phyloP scores from a whole-genome alignment of 2,113 vertebrate species.

The Probosciger aterrimus region DNA sequence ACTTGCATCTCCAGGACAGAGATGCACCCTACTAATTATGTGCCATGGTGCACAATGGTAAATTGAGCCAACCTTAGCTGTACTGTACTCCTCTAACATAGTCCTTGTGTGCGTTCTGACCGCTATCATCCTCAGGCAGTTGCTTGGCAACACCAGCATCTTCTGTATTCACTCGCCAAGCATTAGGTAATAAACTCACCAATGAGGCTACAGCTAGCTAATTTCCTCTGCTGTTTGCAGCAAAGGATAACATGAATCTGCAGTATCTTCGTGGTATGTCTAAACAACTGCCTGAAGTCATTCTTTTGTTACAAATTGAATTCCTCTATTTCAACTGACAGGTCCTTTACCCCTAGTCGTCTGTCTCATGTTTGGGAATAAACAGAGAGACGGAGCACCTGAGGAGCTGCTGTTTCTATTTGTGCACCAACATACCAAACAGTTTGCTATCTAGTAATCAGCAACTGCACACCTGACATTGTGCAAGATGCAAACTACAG shows the following conservation, averaged over 20 bases:
- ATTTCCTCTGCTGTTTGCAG: slow-evolving; percentile 59
- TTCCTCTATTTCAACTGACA: slow-evolving; percentile 10
- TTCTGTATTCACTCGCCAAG: slow-evolving; percentile 1
- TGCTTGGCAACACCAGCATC: slow-evolving; percentile 73
- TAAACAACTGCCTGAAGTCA: slow-evolving; percentile 58
- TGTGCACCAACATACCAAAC: neutral
- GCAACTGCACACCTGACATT: rapidly evolving
- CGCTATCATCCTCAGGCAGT: slow-evolving; percentile 17
- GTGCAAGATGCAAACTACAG: neutral
- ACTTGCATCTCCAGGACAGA: neutral
- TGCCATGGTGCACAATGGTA: neutral
- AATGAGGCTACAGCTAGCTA: slow-evolving; percentile 52
- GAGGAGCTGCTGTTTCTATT: neutral
- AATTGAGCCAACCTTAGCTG: neutral
- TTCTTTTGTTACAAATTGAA: slow-evolving; percentile 53
- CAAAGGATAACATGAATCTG: slow-evolving; percentile 49
- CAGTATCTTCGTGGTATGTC: slow-evolving; percentile 3
- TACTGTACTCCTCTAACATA: neutral
- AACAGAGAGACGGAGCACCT: neutral
- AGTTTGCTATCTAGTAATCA: neutral
- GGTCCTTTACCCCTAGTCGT: neutral
- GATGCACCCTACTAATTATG: neutral
- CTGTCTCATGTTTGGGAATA: slow-evolving; percentile 2
- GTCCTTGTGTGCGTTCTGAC: neutral
- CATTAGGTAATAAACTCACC: slow-evolving; percentile 64